Conservation (phyloP, 2,113 vertebrate species). For the Anser brachyrhynchus region DNA sequence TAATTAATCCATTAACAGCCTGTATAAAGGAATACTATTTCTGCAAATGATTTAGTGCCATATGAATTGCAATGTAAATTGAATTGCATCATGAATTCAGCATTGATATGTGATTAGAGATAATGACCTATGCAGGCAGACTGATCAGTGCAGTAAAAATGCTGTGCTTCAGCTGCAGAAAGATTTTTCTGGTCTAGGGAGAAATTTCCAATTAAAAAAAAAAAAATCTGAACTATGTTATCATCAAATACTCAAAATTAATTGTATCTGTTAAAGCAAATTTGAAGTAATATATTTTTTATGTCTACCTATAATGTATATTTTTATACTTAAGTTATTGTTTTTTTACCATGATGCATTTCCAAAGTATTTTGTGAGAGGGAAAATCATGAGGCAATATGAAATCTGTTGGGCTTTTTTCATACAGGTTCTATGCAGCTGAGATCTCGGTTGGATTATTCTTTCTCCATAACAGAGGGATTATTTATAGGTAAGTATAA, state of each 20-base stretch:
- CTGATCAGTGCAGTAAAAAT: not conserved
- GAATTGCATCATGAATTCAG: not conserved
- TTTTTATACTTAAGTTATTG: not conserved
- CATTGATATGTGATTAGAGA: not conserved
- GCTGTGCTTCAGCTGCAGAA: not conserved
- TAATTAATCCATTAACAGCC: slow-evolving; percentile 50
- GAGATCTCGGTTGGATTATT: slow-evolving; percentile 84
- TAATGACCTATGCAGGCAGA: not conserved
- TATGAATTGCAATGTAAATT: not conserved
- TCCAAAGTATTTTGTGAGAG: not conserved
- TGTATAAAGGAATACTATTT: slow-evolving; percentile 8
- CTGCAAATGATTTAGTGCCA: slow-evolving; percentile 9
- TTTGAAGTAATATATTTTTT: not conserved
- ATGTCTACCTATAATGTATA: not conserved
- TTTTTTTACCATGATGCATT: not conserved
- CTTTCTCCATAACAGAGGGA: slow-evolving; percentile 85
- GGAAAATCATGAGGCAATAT: not conserved
- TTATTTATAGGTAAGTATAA: slow-evolving; percentile 90
- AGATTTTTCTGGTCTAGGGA: not conserved
- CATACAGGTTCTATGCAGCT: slow-evolving; percentile 83
- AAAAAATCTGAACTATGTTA: not conserved
- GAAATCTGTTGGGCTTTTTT: not conserved
- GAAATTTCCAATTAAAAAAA: not conserved
- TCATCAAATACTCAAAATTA: not conserved
- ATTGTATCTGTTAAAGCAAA: not conserved